These are phyloP conservation scores for Porites divaricata DNA, from an alignment of 92 coral and sea anemone genomes.

Conservation along the genomic window DNA sequence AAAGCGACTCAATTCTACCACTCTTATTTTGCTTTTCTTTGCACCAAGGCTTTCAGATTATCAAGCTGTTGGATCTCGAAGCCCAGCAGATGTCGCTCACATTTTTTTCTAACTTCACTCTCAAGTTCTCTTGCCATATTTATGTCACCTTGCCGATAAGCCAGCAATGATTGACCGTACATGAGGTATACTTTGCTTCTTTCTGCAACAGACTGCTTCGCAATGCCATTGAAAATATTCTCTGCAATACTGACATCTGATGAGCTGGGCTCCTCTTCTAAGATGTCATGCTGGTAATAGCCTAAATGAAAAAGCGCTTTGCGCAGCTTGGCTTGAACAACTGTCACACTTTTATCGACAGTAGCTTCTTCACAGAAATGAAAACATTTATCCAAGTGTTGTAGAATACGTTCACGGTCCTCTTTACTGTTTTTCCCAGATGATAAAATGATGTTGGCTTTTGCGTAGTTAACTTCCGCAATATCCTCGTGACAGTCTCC, in stretches of 20 bases:
- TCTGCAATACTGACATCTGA: conserved; percentile 47
- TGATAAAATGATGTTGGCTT: conserved; percentile 47
- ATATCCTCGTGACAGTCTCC: conserved; percentile 37
- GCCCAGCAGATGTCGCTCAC: background rate
- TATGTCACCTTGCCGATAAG: conserved; percentile 46
- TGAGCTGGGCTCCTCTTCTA: conserved; percentile 30
- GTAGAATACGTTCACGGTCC: conserved; percentile 13
- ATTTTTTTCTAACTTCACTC: conserved; percentile 35
- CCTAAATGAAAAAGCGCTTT: conserved; percentile 56
- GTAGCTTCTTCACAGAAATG: conserved; percentile 40
- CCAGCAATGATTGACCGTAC: conserved; percentile 45
- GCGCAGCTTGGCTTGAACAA: conserved; percentile 44
- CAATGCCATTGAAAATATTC: conserved; percentile 38
- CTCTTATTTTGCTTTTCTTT: background rate
- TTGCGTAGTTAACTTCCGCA: conserved; percentile 36
- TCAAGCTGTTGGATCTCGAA: conserved; percentile 54
- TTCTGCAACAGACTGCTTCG: conserved; percentile 17
- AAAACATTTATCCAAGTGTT: conserved; percentile 34
- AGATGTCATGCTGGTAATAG: conserved; percentile 51
- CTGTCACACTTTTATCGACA: conserved; percentile 30
- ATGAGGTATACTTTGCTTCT: conserved; percentile 44
- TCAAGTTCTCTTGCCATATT: conserved; percentile 41
- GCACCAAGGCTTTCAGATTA: conserved; percentile 26
- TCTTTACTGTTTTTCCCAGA: conserved; percentile 8
- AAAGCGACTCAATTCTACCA: no score